Evolutionary conservation across 1,140 invertebrate genomes (phyloP), one percentile per base, ranked within the genome.

Genomic region (Drosophila nigrodunni): DNA sequence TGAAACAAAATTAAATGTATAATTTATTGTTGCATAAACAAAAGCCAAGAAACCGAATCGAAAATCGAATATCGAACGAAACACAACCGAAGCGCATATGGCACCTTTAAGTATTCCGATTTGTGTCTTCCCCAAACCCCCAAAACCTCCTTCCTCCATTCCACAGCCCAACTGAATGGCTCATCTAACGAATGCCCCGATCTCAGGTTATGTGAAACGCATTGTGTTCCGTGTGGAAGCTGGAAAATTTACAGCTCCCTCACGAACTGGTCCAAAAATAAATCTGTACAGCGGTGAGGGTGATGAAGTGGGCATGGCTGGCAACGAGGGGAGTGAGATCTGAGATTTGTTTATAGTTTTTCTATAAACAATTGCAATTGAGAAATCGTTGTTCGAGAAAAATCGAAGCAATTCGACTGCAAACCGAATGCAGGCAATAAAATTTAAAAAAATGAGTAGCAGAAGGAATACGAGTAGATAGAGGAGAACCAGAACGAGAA

Each of bases 1-100:
- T 75, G 83, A 89, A 88, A 80, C 59, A 52, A 89, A 88, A 89
- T 88, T 78, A 88, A 88, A 88, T 89, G 77, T 88, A 80, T 79
- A 88, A 88, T 88, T 88, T 88, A 88, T 88, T 88, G 85, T 88
- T 88, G 83, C 83, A 88, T 88, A 88, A 88, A 88, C 83, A 89
- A 83, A 89, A 80, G 83, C 70, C 74, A 80, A 69, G 80, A 80
- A 89, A 65, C 83, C 83, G 70, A 76, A 89, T 74, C 80, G 77
- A 78, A 78, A 55, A 77, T 80, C 73, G 80, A 30, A 30, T 30
- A 77, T 80, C 73, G 80, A 66, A 80, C 66, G 43, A 57, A 74
- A 65, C 66, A 58, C 60, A 67, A 66, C 67, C 74, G 80, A 74
- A 77, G 77, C 77, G 85, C 87, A 88, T 88, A 74, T 88, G 83